Conservation (phyloP, 2,888 invertebrate species). For the Pharmacophagus antenor region DNA sequence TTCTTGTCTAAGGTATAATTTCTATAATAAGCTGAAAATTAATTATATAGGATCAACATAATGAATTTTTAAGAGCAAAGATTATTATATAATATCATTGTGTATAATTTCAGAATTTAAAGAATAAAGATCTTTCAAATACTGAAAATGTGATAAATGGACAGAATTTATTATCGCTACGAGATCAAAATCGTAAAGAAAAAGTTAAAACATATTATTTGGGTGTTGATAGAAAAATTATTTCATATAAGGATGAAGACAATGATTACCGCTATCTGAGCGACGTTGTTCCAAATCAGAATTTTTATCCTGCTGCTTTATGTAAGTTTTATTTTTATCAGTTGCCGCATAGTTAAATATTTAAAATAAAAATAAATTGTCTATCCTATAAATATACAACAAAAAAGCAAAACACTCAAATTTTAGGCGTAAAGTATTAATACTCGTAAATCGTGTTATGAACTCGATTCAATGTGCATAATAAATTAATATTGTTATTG, state of each 20-base stretch:
- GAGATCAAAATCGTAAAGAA: constrained; percentile 42
- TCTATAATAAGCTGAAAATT: no score
- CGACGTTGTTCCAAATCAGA: constrained; percentile 69
- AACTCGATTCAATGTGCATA: no score
- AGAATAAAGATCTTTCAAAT: background rate
- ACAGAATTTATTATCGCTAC: constrained; percentile 58
- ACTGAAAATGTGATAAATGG: constrained; percentile 39
- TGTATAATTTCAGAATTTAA: constrained; percentile 23
- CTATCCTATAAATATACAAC: no score
- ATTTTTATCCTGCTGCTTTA: constrained; percentile 74
- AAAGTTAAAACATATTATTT: constrained; percentile 61
- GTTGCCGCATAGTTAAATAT: no score
- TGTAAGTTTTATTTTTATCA: constrained; percentile 51
- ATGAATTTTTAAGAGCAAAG: background rate
- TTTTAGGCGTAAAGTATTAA: no score
- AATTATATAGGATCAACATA: no score
- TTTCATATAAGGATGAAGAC: constrained; percentile 64
- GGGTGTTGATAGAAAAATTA: constrained; percentile 66
- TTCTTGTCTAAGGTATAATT: no score
- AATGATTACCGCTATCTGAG: constrained; percentile 76
- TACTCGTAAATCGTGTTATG: no score
- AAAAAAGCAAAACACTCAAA: no score
- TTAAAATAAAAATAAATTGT: no score
- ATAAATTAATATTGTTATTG: no score
- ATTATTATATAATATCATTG: background rate